These are phyloP conservation scores for Drosophila murphyi DNA, from an alignment of 1,140 invertebrate species.

Conservation along the genomic window DNA sequence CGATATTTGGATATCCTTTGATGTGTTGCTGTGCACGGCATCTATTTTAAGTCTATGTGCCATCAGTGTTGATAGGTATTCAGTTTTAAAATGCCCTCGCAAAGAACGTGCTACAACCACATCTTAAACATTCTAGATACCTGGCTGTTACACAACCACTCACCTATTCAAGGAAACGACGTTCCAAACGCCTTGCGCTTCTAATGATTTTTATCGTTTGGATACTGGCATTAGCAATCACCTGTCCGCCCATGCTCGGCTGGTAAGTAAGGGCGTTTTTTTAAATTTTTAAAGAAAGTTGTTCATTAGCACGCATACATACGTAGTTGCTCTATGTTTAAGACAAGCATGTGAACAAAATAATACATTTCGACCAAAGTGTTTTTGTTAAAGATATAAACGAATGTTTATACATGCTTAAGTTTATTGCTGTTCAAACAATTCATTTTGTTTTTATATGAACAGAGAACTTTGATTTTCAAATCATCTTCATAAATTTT, in stretches of 20 bases:
- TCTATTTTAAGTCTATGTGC: constrained; percentile 92
- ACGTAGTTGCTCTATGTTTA: not conserved
- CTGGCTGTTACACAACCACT: constrained; percentile 93
- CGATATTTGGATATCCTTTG: constrained; percentile 96
- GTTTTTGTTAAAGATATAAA: no score
- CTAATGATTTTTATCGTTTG: constrained; percentile 93
- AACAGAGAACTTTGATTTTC: no score
- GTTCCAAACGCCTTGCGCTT: constrained; percentile 91
- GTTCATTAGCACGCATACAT: not conserved
- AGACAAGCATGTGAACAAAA: not conserved
- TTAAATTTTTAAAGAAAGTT: not conserved
- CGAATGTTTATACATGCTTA: no score
- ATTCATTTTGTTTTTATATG: no score
- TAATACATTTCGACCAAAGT: not conserved
- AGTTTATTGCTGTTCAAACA: no score
- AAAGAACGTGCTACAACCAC: not conserved
- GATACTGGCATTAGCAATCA: constrained; percentile 92
- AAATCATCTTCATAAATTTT: no score
- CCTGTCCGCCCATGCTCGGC: constrained; percentile 93
- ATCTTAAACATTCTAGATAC: constrained; percentile 86
- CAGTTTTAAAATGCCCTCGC: not conserved
- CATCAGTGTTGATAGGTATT: constrained; percentile 91
- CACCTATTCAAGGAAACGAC: constrained; percentile 90
- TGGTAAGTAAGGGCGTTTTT: constrained; percentile 87
- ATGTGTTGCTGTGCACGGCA: constrained; percentile 96